A percentile compares a stretch with the other conserved stretches of the same genome.
phyloP scores from a whole-genome alignment of 2,113 vertebrate species.

The Mustelus asterias region DNA sequence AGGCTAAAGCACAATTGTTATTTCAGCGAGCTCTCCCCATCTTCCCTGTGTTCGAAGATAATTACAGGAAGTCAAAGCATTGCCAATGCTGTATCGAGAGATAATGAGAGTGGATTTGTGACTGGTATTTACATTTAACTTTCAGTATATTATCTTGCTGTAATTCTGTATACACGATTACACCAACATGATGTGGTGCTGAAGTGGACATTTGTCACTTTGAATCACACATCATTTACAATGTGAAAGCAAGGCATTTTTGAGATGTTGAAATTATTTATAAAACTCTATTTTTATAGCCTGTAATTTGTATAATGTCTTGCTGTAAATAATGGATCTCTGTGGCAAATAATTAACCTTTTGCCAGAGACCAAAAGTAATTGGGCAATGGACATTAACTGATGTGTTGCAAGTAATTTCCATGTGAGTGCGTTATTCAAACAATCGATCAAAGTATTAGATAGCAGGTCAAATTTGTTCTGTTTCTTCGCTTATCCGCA shows the following conservation, averaged over 20 bases:
- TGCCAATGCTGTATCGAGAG: neutral
- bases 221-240: neutral
- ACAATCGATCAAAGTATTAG: neutral
- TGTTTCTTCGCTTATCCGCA: neutral
- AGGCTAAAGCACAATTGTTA: neutral
- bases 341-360: neutral
- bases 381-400: neutral
- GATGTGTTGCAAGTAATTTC: neutral
- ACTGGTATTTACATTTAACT: neutral
- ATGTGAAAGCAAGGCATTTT: neutral
- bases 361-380: neutral
- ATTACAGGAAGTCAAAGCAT: neutral
- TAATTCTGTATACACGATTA: neutral
- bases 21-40: neutral
- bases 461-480: neutral
- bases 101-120: neutral
- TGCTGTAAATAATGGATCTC: neutral
- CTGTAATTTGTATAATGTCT: slow-evolving; percentile 15
- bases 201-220: slow-evolving; percentile 21
- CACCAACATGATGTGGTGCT: neutral
- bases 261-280: slow-evolving; percentile 17
- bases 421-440: neutral
- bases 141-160: slow-evolving; percentile 6
- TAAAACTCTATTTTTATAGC: slow-evolving; percentile 25
- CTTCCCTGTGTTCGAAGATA: neutral